A percentile compares a stretch with the other conserved stretches of the same genome.
These are phyloP conservation scores for Porites australiensis DNA, from an alignment of 64 coral and sea anemone species.

Conservation along the genomic window DNA sequence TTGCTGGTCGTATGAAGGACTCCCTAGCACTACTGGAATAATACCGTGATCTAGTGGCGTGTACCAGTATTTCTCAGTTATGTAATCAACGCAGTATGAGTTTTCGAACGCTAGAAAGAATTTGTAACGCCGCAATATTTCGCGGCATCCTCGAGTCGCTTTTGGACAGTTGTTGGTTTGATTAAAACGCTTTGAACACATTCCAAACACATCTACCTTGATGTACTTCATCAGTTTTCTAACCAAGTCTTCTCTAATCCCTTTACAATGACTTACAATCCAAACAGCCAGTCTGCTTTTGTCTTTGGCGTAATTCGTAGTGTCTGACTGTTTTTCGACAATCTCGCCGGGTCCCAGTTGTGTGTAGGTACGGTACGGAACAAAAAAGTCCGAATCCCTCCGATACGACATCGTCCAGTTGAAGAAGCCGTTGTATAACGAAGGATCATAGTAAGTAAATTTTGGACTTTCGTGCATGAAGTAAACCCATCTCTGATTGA, in stretches of 20 bases:
- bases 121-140: constrained; percentile 54
- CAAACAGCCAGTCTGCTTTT: constrained; percentile 70
- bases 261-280: constrained; percentile 70
- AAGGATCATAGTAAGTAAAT: background rate
- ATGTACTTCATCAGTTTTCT: constrained; percentile 59
- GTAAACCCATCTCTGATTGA: constrained; percentile 71
- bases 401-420: constrained; percentile 76
- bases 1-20: constrained; percentile 52
- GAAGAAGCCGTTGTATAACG: constrained; percentile 26
- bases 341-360: constrained; percentile 3
- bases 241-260: constrained; percentile 58
- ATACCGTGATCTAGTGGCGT: constrained; percentile 31
- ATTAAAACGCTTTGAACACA: constrained; percentile 37
- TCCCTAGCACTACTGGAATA: constrained; percentile 73
- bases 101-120: constrained; percentile 78
- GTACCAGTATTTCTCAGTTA: constrained; percentile 85
- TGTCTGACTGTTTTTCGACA: background rate
- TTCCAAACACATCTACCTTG: constrained; percentile 63
- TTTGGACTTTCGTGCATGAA: constrained; percentile 56
- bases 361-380: constrained; percentile 53
- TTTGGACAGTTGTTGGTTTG: constrained; percentile 39
- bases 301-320: constrained; percentile 35
- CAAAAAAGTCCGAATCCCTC: constrained; percentile 65
- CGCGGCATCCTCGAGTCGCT: constrained; percentile 22
- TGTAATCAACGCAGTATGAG: constrained; percentile 65